Conservation (phyloP, 2,113 vertebrate genomes). For the Mobula birostris region DNA sequence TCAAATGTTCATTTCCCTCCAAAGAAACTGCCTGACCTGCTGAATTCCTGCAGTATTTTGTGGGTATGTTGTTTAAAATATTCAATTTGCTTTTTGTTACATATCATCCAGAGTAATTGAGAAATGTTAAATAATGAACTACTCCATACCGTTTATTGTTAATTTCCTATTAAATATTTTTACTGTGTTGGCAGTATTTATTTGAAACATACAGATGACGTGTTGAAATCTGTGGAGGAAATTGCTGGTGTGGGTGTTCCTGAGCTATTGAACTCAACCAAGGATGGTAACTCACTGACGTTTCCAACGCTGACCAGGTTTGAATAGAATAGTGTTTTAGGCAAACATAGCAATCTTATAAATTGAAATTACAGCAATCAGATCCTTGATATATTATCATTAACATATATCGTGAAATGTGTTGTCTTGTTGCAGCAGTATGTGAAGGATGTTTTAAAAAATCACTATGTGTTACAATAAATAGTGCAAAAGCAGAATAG, state of each 20-base stretch:
- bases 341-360: background rate
- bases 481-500: too few species aligned
- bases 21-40: too few species aligned
- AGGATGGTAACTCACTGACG: slow-evolving; percentile 70
- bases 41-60: too few species aligned
- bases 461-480: too few species aligned
- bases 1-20: too few species aligned
- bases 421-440: too few species aligned
- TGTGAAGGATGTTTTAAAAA: too few species aligned
- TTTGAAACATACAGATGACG: slow-evolving; percentile 72
- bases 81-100: background rate
- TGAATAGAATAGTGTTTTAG: background rate
- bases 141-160: background rate
- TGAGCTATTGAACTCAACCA: slow-evolving; percentile 68
- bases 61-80: background rate
- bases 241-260: slow-evolving; percentile 71
- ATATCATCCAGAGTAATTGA: background rate
- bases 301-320: slow-evolving; percentile 86
- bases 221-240: slow-evolving; percentile 83
- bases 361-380: background rate
- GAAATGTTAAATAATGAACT: background rate
- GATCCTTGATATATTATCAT: background rate
- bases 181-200: slow-evolving; percentile 65
- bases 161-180: background rate
- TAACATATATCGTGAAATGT: too few species aligned